Evolutionary conservation across 2,888 invertebrate genomes (phyloP), one percentile per base, ranked within the genome.

Genomic region (Tanytarsus gracilentus): DNA sequence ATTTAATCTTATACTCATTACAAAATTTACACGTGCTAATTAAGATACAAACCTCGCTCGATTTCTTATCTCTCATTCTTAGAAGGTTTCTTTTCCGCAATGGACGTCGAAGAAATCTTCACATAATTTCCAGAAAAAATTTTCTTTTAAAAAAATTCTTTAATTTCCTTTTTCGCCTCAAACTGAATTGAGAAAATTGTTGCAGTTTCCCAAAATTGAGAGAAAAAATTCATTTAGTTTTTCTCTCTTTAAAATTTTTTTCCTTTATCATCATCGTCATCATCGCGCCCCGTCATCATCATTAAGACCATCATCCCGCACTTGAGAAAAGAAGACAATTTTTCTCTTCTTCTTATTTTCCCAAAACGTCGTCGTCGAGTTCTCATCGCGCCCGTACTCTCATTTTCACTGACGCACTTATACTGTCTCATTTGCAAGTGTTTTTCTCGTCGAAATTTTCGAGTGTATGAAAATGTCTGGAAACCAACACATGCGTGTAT

Each of bases 381-480:
- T 44, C 44, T 44, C 44, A 44, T 23, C 44, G n/a, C n/a, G n/a
- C n/a, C n/a, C n/a, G 23, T 44, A 44, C 44, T 44, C 44, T 44
- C 44, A 44, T 44, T 44, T 44, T 44, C 44, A 44, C 44, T 44
- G 21, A 23, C n/a, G 33, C n/a, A 33, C n/a, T 33, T 33, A 33
- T 33, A 33, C 6, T 33, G n/a, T n/a, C n/a, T 33, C 9, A 30
- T 30, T 30, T 30, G 6, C 30, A 8, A 11, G 6, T 30, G 6
- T 44, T 21, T 18, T 44, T 44, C 16, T 16, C 49, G 49, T 23
- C 49, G 11, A 26, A 49, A 25, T 11, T 49, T 49, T 14, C 26
- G 27, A 25, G 27, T 27, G 27, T 27, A 49, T 49, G 25, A n/a
- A 49, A 49, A 49, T 49, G 53, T 53, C 53, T 53, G 53, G 53